Evolutionary conservation across 2,888 invertebrate species (phyloP).

Genomic region (Apocheima hispidaria): DNA sequence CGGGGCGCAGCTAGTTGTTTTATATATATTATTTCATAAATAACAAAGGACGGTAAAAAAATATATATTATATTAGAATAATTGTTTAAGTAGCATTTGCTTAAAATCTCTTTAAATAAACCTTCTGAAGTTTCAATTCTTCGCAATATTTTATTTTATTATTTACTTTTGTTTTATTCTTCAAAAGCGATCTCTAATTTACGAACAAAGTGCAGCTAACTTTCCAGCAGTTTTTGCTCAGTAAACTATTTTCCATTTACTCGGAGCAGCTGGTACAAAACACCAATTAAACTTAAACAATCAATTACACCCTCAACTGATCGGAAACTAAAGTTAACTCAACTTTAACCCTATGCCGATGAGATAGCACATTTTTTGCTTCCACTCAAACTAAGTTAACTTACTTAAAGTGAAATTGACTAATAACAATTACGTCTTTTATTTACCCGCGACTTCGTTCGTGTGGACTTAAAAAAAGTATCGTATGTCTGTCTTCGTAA

Average conservation of each 20-base stretch:
- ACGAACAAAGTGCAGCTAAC: not conserved
- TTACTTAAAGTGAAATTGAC: constrained; percentile 16
- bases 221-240: constrained; percentile 11
- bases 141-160: not conserved
- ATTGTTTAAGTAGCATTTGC: no score
- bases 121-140: not conserved
- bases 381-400: constrained; percentile 16
- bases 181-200: not conserved
- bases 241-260: constrained; percentile 23
- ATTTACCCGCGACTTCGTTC: no score
- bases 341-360: constrained; percentile 33
- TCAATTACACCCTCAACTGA: constrained; percentile 32
- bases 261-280: constrained; percentile 25
- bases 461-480: no score
- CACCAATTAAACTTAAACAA: constrained; percentile 35
- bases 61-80: no score
- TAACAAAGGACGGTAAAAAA: no score
- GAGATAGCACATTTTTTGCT: constrained; percentile 24
- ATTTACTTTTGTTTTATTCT: not conserved
- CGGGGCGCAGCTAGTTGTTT: no score
- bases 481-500: no score
- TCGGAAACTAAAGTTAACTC: constrained; percentile 15
- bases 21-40: no score
- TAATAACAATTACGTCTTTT: not conserved
- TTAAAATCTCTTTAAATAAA: not conserved